A percentile compares a stretch with the other conserved stretches of the same genome.
These are phyloP conservation scores for Siniperca obscura DNA, from an alignment of 2,797 vertebrate genomes.

Conservation along the genomic window DNA sequence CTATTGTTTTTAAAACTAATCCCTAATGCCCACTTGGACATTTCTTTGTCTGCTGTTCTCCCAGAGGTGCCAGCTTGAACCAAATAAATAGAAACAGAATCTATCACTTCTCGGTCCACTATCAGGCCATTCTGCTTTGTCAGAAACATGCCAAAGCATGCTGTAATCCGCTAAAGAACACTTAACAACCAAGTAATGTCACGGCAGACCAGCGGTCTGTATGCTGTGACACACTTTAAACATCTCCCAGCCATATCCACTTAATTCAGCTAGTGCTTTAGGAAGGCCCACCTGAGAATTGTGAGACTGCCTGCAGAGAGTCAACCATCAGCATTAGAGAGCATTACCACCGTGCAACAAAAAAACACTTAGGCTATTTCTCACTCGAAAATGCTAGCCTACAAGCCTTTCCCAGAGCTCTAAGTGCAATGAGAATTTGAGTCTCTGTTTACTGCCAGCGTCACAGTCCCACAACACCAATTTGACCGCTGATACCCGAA, in stretches of 20 bases:
- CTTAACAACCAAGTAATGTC: constrained; percentile 77
- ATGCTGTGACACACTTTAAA: constrained; percentile 75
- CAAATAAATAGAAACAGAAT: constrained; percentile 74
- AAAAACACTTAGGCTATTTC: constrained; percentile 78
- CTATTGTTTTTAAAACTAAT: constrained; percentile 69
- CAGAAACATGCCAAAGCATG: constrained; percentile 66
- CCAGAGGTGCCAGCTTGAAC: constrained; percentile 68
- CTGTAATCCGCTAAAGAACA: constrained; percentile 74
- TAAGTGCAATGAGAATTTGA: constrained; percentile 75
- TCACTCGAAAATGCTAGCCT: constrained; percentile 69
- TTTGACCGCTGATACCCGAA: constrained; percentile 57
- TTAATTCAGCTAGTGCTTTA: constrained; percentile 83
- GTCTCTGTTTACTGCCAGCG: constrained; percentile 61
- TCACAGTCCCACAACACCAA: constrained; percentile 64
- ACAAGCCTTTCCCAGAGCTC: constrained; percentile 71
- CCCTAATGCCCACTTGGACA: constrained; percentile 66
- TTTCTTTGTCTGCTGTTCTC: constrained; percentile 66
- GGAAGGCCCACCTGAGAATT: constrained; percentile 84
- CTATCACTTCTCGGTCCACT: constrained; percentile 51
- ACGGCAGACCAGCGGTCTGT: constrained; percentile 71
- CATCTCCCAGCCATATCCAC: constrained; percentile 78
- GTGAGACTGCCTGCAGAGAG: constrained; percentile 79
- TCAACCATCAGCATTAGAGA: constrained; percentile 85
- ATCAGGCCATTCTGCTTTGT: constrained; percentile 73
- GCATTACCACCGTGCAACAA: constrained; percentile 78